phyloP scores from a whole-genome alignment of 2,113 vertebrate species.

The cattle (Bos taurus) region ARS-UCD2.0 NC_037349.1:40466001-40466500 shows the following conservation, averaged over 20 bases:
- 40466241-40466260: not conserved
- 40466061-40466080: not conserved
- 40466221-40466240: not conserved
- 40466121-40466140: not conserved
- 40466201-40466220: not conserved
- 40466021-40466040: not conserved
- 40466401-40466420: not conserved
- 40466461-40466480: not conserved
- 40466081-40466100: not conserved
- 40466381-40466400: accelerated
- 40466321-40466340: not conserved
- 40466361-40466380: accelerated
- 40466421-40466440: not conserved
- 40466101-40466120: not conserved
- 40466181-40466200: not conserved
- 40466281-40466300: not conserved
- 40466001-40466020: not conserved
- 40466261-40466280: not conserved
- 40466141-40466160: not conserved
- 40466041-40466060: not conserved
- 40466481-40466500: not conserved
- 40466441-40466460: not conserved
- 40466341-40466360: not conserved
- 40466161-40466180: not conserved
- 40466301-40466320: not conserved